Evolutionary conservation across 1,140 invertebrate genomes (phyloP), one percentile per base, ranked within the genome.

Genomic region (Cydia strobilella): DNA sequence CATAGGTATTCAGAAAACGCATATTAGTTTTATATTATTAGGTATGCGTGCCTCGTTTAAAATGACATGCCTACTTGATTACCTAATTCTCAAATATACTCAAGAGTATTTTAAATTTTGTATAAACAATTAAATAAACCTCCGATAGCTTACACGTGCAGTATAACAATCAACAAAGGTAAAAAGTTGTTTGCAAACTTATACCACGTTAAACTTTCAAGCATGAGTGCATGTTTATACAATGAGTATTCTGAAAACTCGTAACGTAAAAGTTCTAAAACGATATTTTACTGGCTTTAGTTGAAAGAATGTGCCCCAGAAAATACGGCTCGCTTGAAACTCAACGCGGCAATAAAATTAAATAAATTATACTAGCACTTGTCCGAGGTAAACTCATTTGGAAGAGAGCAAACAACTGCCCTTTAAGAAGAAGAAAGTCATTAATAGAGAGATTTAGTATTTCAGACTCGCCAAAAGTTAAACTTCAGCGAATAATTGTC

Each of bases 401-500:
- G 42, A 51, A 51, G 6, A 51, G n/a, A 1, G 35, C 35, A 51
- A 51, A 51, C 48, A 51, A 51, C 48, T n/a, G 15, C n/a, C n/a
- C 48, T 51, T 51, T 51, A n/a, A 51, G 48, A 7, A 51, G n/a
- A 75, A 42, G 77, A 76, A 9, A 39, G 35, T 10, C 35, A 39
- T 39, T 39, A 31, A 31, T 31, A 39, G 9, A 39, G 0, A 10
- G 7, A 9, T 39, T 39, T 39, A 7, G 35, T 39, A 10, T 39
- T 39, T 39, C 35, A 9, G 7, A 10, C 7, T 39, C 35, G 35
- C 0, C 35, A 39, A 39, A 39, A 35, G 31, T 35, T 7, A 35
- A 35, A 35, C 31, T 35, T 35, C 31, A 35, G 3, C 31, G 6
- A 35, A 35, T 35, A 35, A 39, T 39, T 39, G 35, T 9, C 35